Evolutionary conservation across 2,888 invertebrate genomes (phyloP), one percentile per base, ranked within the genome.

Genomic region (Drosophila mayaguana): DNA sequence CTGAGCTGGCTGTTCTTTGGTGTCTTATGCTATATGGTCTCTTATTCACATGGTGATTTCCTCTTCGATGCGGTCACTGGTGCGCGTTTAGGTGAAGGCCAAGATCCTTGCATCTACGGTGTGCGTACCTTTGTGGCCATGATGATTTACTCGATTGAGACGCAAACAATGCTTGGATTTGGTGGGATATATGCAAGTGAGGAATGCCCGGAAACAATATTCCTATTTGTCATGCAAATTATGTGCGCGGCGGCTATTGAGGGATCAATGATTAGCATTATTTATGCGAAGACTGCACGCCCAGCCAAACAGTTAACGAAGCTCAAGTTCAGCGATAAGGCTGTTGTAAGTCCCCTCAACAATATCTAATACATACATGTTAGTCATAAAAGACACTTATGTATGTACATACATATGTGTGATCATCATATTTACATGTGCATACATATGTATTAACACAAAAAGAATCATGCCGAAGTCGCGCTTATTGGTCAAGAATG

Each of bases 91-190:
- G 91, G 92, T 46, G 94, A 94, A 72, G 94, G 94, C 68, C 87
- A 73, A 28, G 91, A 84, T 38, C 93, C 93, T 0, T 95, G 95
- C 75, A 94, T 95, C 38, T 93, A 93, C 6, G 95, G 95, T 0
- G 95, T 95, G 0, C 93, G 93, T 0, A 94, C 94, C 18, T 95
- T 95, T 67, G 94, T 95, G 34, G 95, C 95, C 0, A 94, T 95
- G 70, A 94, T 97, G 70, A 94, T 97, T 91, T 97, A 97, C 94
- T 96, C 97, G 46, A 95, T 98, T 69, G 98, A 98, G 92, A 97
- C 97, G 0, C 97, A 97, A 93, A 95, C 95, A 88, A 95, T 97
- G 0, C 97, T 97, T 43, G 98, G 97, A 0, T 98, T 97, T 90
- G 97, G 97, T 1, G 95, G 95, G 20, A 94, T 97, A 68, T 96